Evolutionary conservation across 2,888 invertebrate genomes (phyloP).

Genomic region (Alitta virens): DNA sequence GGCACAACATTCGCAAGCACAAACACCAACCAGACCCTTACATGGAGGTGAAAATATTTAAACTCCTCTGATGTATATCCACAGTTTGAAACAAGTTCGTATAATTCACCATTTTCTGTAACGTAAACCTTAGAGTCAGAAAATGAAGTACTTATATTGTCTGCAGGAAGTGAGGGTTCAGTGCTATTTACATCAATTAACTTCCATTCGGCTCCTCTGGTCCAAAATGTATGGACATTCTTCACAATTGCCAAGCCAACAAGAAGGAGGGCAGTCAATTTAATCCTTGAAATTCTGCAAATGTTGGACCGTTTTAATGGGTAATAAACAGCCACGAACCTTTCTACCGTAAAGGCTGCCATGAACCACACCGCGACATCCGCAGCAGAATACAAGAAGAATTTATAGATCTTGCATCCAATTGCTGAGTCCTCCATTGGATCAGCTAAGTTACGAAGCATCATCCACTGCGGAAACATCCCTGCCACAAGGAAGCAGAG

Average conservation of each 20-base stretch:
- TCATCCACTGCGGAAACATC: not conserved
- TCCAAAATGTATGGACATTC: not conserved
- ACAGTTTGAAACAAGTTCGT: not conserved
- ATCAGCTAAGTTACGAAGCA: not conserved
- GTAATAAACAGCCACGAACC: not conserved
- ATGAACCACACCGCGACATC: not conserved
- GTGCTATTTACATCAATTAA: not conserved
- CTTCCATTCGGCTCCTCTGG: not conserved
- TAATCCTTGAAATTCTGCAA: not conserved
- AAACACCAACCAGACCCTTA: not conserved
- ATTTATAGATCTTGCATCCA: not conserved
- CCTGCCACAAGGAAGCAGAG: not conserved
- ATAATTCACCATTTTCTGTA: not conserved
- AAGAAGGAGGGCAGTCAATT: not conserved
- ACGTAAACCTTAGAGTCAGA: too few species aligned
- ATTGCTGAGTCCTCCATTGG: not conserved
- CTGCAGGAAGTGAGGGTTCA: not conserved
- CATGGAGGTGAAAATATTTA: not conserved
- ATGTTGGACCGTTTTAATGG: not conserved
- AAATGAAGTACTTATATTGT: too few species aligned
- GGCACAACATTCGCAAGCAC: not conserved
- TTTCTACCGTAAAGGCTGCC: not conserved
- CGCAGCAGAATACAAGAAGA: not conserved
- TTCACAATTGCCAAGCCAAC: not conserved
- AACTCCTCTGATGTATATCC: not conserved